These are phyloP conservation scores for Micrastur ruficollis DNA, from an alignment of 2,797 vertebrate genomes.

Conservation along the genomic window DNA sequence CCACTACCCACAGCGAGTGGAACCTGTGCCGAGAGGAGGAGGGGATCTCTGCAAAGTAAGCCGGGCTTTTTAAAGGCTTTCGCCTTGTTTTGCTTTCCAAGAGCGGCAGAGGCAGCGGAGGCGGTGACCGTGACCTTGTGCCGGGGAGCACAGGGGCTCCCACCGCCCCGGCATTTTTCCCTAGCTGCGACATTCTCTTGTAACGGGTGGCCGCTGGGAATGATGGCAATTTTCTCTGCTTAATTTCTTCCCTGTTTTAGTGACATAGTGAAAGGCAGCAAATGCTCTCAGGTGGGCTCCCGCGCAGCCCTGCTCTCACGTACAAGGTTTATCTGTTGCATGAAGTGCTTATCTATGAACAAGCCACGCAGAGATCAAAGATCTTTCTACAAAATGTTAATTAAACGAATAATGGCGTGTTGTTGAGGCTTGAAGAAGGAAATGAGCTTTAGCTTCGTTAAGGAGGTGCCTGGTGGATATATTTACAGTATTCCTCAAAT, in stretches of 20 bases:
- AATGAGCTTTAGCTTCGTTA: not conserved
- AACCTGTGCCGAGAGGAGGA: not conserved
- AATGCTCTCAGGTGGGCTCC: not conserved
- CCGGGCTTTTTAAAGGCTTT: not conserved
- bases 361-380: not conserved
- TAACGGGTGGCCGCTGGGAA: accelerated
- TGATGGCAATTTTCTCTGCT: not conserved
- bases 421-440: not conserved
- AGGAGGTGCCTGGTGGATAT: not conserved
- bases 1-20: not conserved
- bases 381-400: not conserved
- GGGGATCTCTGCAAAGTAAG: conserved; percentile 26
- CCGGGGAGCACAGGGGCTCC: not conserved
- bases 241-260: not conserved
- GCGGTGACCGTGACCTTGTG: not conserved
- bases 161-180: accelerated
- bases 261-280: not conserved
- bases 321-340: not conserved
- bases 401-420: not conserved
- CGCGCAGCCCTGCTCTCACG: not conserved
- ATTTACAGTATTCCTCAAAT: not conserved
- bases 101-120: not conserved
- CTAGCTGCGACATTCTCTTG: not conserved
- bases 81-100: not conserved
- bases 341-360: not conserved